Conservation (phyloP, 1,140 invertebrate species). For the Lepidostoma basale region DNA sequence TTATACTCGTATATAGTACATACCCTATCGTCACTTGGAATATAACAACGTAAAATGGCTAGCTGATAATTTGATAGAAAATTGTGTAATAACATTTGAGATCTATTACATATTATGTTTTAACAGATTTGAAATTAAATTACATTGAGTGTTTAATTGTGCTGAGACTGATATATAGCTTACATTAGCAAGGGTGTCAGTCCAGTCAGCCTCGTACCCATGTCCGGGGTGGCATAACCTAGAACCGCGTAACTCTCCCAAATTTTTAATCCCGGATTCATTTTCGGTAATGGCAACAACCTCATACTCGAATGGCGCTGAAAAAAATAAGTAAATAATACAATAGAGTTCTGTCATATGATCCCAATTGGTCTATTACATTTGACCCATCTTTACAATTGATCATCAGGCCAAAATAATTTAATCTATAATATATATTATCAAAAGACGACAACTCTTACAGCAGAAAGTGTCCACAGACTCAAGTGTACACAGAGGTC, state of each 20-base stretch:
- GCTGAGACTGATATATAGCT: slow-evolving; percentile 46
- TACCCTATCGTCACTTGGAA: too few species aligned
- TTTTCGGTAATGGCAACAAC: slow-evolving; percentile 75
- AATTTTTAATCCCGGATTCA: slow-evolving; percentile 59
- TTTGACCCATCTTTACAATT: not conserved
- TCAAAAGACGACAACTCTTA: too few species aligned
- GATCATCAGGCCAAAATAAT: not conserved
- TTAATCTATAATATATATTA: too few species aligned
- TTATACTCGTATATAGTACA: too few species aligned
- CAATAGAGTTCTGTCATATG: too few species aligned
- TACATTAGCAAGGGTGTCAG: slow-evolving; percentile 70
- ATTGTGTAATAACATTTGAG: not conserved
- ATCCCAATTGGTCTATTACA: too few species aligned
- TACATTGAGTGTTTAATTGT: not conserved
- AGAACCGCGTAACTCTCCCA: slow-evolving; percentile 68
- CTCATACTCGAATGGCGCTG: slow-evolving; percentile 63
- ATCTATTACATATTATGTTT: not conserved
- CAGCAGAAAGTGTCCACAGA: too few species aligned
- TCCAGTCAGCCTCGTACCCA: slow-evolving; percentile 69
- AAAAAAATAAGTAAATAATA: not conserved
- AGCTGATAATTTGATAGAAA: not conserved
- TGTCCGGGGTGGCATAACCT: slow-evolving; percentile 78
- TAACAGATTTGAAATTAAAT: not conserved
- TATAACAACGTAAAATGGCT: not conserved
- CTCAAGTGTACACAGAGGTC: too few species aligned